A percentile compares a stretch with the other conserved stretches of the same genome.
Evolutionary conservation across 2,113 vertebrate species (phyloP).

Genomic region (Nesoenas mayeri): DNA sequence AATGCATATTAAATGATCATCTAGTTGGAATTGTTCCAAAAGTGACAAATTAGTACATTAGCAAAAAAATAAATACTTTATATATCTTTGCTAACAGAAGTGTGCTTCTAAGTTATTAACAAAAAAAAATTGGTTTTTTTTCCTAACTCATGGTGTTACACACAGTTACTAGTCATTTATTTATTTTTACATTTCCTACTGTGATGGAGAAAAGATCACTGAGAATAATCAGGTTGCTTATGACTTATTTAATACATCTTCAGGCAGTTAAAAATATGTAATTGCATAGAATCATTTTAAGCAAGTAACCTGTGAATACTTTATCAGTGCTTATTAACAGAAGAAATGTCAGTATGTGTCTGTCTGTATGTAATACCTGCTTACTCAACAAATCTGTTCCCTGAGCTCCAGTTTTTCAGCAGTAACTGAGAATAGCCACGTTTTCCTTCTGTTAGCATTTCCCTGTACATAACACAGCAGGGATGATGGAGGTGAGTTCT

Average conservation of each 20-base stretch:
- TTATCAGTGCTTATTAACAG: background rate
- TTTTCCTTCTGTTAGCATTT: background rate
- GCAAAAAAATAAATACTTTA: background rate
- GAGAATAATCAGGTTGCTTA: background rate
- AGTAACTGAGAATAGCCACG: background rate
- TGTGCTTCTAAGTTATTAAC: background rate
- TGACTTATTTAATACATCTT: background rate
- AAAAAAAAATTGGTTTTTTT: background rate
- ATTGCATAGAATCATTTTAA: background rate
- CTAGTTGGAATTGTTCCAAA: background rate
- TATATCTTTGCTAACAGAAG: background rate
- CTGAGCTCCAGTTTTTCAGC: background rate
- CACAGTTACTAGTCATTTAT: background rate
- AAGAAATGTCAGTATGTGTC: background rate
- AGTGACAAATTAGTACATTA: background rate
- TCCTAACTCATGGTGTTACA: background rate
- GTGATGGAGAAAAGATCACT: background rate
- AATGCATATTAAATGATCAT: background rate
- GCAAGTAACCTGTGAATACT: background rate
- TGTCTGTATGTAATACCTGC: background rate
- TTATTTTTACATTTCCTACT: background rate
- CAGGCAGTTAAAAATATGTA: background rate
- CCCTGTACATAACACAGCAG: background rate
- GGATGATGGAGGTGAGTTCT: background rate
- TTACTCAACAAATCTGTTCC: background rate